Base-by-base conservation (phyloP, 2,797 vertebrate species). In the Acanthornis magna region DNA sequence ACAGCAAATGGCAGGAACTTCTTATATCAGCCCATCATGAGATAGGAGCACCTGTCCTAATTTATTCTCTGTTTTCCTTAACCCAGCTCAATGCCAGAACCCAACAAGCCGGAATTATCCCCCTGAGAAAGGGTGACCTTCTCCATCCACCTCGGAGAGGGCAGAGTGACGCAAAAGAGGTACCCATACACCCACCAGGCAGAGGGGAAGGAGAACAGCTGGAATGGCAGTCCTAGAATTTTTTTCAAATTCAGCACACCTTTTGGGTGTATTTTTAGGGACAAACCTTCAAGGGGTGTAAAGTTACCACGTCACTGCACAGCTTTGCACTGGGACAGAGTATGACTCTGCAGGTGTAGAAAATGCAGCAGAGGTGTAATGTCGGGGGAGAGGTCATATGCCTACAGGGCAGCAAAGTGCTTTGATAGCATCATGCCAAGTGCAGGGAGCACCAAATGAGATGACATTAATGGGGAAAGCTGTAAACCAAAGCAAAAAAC, bases 111-210 rank as follows among this genome's bases (percentile, higher is more conserved):
- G 47, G 34, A 80, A 73, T 55, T 71, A 78, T 20, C 4, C 3
- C 4, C 1, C 2, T 16, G 45, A 47, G 66, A 91, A 29, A 16
- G 26, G 10, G 4, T 51, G 36, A 60, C 34, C 20, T 88, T 38
- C 38, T 87, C 26, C 23, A 21, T 63, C 30, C 26, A 48, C 45
- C 43, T 63, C 0, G 0, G 54, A 65, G 36, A 63, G 11, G 30
- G 32, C 36, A 89, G 45, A 36, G 30, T 17, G 30, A 84, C 40
- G 48, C 29, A 32, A 36, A 78, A n/a, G 38, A 79, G 7, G 6
- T 23, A 27, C 13, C 25, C 23, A 11, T 11, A n/a, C 3, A 27
- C 1, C 0, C 2, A 12, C 11, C 32, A 70, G 36, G 22, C 57
- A 84, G n/a, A 58, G 25, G 38, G 21, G 8, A 73, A 27, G 13